Evolutionary conservation across 2,113 vertebrate species (phyloP), one percentile per base, ranked within the genome.

Genomic region (Lamprotornis superbus): DNA sequence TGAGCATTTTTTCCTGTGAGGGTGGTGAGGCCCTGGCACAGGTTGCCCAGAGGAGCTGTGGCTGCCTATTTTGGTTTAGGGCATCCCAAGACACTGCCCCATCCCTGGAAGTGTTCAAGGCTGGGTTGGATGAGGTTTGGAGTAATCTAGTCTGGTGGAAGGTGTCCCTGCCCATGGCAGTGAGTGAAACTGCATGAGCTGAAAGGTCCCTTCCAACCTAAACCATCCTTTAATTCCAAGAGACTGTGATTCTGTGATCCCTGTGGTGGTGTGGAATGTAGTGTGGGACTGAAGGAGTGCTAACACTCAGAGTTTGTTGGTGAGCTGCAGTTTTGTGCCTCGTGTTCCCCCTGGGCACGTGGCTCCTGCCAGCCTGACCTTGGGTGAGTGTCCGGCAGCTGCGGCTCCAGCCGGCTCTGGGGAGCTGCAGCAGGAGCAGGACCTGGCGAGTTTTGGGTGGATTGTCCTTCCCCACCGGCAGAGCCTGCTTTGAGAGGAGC

Each of bases 291-390:
- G 50, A 33, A n/a, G 20, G 31, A n/a, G 30, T 8, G 53, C 13
- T 5, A 22, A 7, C 21, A 40, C 35, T 33, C 28, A 49, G 86
- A n/a, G 19, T 23, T n/a, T 22, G 39, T 9, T n/a, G 84, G 39
- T 30, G 8, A 69, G 23, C 30, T 5, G 5, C 17, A 59, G 71
- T 39, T 23, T 14, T 0, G 12, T 68, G 57, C 67, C 25, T 28
- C 13, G 0, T 0, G 1, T 46, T 49, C 8, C 12, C 12, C 35
- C 4, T 5, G 44, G 56, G 37, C 35, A 2, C 6, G 0, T 0
- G 4, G 82, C 2, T 3, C 4, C 52, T 23, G 17, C 14, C 24
- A 17, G 56, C 73, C 21, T 28, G 67, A 18, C 69, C 69, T 15
- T 8, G 79, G 30, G 21, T 5, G 37, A 27, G 20, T 20, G 60